Evolutionary conservation across 53 echinoderm and acorn worm genomes (phyloP).

Genomic region (Stichopus horrens): DNA sequence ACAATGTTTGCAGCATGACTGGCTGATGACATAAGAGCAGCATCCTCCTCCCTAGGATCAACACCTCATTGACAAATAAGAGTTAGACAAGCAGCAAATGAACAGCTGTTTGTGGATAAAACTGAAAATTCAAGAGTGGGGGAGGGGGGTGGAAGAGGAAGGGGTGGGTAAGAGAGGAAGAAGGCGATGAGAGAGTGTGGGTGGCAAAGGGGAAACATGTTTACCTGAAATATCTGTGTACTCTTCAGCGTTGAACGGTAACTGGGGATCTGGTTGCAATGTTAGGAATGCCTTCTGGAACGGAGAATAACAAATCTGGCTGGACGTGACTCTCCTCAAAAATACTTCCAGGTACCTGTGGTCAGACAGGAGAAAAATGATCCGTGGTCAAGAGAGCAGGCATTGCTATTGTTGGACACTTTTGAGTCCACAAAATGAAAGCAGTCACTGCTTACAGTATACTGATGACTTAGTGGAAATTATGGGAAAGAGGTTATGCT

Average conservation of each 20-base stretch:
- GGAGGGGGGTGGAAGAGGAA: no score
- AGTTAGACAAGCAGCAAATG: no score
- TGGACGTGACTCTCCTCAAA: constrained; percentile 67
- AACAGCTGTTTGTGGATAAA: no score
- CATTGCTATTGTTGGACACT: background rate
- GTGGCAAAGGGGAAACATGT: background rate
- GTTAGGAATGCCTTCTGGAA: constrained; percentile 78
- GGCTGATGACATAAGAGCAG: no score
- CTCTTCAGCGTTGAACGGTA: constrained; percentile 83
- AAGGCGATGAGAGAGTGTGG: background rate
- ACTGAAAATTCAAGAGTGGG: no score
- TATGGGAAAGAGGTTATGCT: no score
- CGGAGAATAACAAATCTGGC: constrained; percentile 81
- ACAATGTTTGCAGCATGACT: no score
- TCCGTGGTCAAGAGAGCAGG: background rate
- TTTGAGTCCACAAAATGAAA: background rate
- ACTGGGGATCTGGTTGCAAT: constrained; percentile 76
- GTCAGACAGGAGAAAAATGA: constrained; percentile 1
- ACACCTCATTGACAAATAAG: no score
- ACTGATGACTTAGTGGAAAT: background rate
- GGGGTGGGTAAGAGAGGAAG: no score
- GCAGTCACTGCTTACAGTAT: background rate
- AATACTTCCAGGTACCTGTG: constrained; percentile 69
- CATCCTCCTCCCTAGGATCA: no score
- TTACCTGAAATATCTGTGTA: constrained; percentile 84